These are phyloP conservation scores for Semaprochilodus insignis DNA, from an alignment of 2,797 vertebrate species.

Conservation along the genomic window DNA sequence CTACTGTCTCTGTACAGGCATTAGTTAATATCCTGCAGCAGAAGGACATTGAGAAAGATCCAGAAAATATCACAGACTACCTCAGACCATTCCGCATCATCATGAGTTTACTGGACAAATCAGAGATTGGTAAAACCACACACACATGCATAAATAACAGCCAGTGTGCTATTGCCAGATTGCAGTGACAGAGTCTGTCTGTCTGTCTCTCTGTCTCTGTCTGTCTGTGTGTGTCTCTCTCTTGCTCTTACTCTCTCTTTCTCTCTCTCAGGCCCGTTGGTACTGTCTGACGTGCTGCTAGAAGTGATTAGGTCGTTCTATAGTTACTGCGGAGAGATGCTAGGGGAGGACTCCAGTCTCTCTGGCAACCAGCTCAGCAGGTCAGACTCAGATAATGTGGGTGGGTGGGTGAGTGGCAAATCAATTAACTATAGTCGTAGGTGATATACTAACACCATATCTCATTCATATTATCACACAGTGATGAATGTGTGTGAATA, in stretches of 20 bases:
- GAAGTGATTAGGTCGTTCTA: constrained; percentile 94
- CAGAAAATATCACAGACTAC: constrained; percentile 83
- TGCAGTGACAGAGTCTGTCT: neutral
- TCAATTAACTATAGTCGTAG: neutral
- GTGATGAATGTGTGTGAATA: neutral
- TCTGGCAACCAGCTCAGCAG: constrained; percentile 84
- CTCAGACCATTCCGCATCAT: constrained; percentile 96
- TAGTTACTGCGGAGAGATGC: constrained; percentile 86
- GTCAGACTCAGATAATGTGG: constrained; percentile 67
- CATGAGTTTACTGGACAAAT: constrained; percentile 93
- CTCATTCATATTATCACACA: too few relatives aligned
- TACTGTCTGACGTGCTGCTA: constrained; percentile 87
- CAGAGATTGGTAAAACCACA: constrained; percentile 87
- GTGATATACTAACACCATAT: neutral
- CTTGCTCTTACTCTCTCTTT: constrained; percentile 1
- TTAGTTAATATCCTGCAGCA: constrained; percentile 89
- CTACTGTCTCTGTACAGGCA: constrained; percentile 73
- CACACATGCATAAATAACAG: constrained; percentile 8
- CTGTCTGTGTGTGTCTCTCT: neutral
- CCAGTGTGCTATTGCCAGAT: too few relatives aligned
- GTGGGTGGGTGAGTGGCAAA: neutral
- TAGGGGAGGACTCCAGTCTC: constrained; percentile 86
- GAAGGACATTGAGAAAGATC: constrained; percentile 77
- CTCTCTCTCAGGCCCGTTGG: constrained; percentile 81
- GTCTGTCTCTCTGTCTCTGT: neutral